phyloP scores from a whole-genome alignment of 2,113 vertebrate species.

The Dasypus novemcinctus region DNA sequence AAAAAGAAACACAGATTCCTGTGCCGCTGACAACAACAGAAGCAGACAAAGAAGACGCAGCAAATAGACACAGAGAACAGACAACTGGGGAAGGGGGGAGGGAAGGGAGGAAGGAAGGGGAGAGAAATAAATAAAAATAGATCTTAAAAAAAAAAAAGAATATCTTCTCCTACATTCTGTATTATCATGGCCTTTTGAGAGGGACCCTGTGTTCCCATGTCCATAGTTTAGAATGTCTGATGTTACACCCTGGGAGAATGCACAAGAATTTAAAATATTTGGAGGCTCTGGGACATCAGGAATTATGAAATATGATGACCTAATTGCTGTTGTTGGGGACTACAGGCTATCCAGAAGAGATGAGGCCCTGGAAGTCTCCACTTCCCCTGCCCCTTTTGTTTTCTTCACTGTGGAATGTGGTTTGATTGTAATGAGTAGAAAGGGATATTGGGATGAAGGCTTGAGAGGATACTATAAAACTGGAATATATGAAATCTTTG shows the following conservation, averaged over 20 bases:
- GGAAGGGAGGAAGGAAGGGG: no score
- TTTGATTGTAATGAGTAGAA: background rate
- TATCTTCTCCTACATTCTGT: background rate
- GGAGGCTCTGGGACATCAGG: background rate
- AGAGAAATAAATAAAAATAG: no score
- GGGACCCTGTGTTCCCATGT: background rate
- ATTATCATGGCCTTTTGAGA: background rate
- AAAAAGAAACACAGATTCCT: no score
- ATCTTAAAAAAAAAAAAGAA: no score
- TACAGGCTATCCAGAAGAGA: background rate
- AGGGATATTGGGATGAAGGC: background rate
- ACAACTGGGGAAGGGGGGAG: no score
- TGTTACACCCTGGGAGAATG: background rate
- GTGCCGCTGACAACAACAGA: no score
- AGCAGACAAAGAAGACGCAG: no score
- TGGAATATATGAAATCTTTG: background rate
- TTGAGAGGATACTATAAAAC: background rate
- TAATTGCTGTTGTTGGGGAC: background rate
- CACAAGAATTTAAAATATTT: background rate
- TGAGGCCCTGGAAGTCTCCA: background rate
- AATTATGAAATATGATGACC: background rate
- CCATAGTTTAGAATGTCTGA: background rate
- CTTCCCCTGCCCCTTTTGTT: background rate
- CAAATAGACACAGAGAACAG: no score
- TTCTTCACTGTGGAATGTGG: background rate